A percentile compares a stretch with the other conserved stretches of the same genome.
Conservation (phyloP, 2,888 invertebrate species). For the Pocota personata region DNA sequence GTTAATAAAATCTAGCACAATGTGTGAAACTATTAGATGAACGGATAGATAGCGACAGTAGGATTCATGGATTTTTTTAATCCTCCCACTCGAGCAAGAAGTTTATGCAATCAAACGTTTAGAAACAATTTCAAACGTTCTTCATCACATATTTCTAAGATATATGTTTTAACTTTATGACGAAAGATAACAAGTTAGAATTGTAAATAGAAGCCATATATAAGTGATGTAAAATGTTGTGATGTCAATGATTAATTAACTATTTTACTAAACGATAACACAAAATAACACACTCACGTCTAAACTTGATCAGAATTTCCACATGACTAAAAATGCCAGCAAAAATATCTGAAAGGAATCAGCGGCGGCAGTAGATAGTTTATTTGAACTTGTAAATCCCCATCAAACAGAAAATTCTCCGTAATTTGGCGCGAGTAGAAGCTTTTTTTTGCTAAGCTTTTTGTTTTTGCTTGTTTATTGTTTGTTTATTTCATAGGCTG, state of each 20-base stretch:
- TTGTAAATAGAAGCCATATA: background rate
- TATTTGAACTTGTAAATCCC: conserved; percentile 14
- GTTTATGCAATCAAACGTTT: background rate
- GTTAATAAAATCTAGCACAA: background rate
- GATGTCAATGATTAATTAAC: background rate
- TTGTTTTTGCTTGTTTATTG: too few species aligned
- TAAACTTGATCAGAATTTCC: conserved; percentile 6
- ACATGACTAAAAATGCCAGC: conserved; percentile 31
- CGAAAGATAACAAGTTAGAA: background rate
- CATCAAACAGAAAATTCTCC: conserved; percentile 2
- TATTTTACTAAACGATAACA: background rate
- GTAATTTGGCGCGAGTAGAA: conserved; percentile 11
- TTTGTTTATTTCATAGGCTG: background rate
- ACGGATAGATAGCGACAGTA: too few species aligned
- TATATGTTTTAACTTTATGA: background rate
- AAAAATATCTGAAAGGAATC: conserved; percentile 6
- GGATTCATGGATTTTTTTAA: background rate
- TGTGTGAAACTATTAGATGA: background rate
- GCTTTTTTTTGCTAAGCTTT: conserved; percentile 4
- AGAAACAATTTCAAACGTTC: background rate
- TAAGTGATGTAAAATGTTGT: background rate
- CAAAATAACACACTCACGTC: conserved; percentile 8
- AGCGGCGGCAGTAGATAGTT: background rate
- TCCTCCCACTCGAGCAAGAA: background rate
- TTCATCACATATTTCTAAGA: background rate